Evolutionary conservation across 2,888 invertebrate genomes (phyloP).

Genomic region (Drosophila sordidapex): DNA sequence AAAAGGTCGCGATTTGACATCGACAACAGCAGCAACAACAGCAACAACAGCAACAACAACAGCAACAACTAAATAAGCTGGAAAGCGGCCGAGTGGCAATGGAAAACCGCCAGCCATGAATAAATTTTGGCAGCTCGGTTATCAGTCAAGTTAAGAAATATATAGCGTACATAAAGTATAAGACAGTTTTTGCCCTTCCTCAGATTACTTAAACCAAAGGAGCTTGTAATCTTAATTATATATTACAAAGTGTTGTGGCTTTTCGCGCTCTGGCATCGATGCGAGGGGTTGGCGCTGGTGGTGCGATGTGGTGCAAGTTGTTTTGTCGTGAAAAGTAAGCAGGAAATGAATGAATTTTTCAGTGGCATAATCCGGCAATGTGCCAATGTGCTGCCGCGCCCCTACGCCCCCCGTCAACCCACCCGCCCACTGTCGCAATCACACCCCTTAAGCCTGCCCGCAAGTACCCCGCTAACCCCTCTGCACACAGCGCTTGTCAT

Average conservation of each 20-base stretch:
- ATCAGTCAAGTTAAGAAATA: constrained; percentile 71
- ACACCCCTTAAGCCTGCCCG: neutral
- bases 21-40: constrained; percentile 34
- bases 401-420: neutral
- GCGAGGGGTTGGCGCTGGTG: neutral
- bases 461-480: neutral
- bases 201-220: constrained; percentile 66
- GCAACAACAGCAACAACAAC: constrained; percentile 15
- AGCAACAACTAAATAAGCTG: constrained; percentile 59
- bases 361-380: constrained; percentile 77
- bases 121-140: constrained; percentile 74
- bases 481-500: constrained; percentile 66
- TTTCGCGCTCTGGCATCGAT: neutral
- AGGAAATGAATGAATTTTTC: constrained; percentile 81
- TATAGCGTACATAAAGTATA: constrained; percentile 61
- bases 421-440: constrained; percentile 29
- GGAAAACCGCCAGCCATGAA: constrained; percentile 61
- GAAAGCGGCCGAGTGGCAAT: constrained; percentile 39
- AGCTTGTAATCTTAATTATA: constrained; percentile 80
- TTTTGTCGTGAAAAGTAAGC: constrained; percentile 64
- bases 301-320: constrained; percentile 13
- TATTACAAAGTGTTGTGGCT: constrained; percentile 76
- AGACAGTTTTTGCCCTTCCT: constrained; percentile 44
- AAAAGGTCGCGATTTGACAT: constrained; percentile 52
- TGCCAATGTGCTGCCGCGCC: constrained; percentile 73